Conservation (phyloP, 2,797 vertebrate genomes). For the Sebastes glaucus region DNA sequence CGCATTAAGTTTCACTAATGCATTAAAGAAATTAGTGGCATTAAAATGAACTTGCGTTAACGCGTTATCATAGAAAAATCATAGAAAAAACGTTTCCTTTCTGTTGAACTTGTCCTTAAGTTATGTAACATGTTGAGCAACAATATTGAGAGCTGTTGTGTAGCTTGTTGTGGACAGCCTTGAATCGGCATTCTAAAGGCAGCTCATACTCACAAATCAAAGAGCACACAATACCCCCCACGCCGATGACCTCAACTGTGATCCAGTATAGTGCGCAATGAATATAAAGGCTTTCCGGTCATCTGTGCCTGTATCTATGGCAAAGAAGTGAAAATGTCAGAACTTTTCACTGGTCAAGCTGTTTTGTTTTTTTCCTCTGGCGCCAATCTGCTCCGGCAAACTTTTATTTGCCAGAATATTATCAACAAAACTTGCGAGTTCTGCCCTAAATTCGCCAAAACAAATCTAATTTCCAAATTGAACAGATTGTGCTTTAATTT, state of each 20-base stretch:
- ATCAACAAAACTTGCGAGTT: neutral
- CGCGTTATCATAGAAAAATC: too few species aligned
- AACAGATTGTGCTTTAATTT: constrained; percentile 6
- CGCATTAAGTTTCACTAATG: too few species aligned
- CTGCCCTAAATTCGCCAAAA: neutral
- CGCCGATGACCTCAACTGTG: neutral
- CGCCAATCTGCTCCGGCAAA: neutral
- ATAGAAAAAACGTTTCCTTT: too few species aligned
- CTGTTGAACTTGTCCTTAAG: too few species aligned
- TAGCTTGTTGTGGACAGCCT: neutral
- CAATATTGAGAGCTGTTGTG: neutral
- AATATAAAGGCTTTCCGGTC: neutral
- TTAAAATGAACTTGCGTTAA: too few species aligned
- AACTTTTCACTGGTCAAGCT: neutral
- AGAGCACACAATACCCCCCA: neutral
- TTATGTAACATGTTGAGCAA: neutral
- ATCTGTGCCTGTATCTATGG: neutral
- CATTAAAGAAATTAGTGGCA: too few species aligned
- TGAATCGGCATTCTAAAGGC: neutral
- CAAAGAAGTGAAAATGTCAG: neutral
- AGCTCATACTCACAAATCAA: too few species aligned
- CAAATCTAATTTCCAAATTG: neutral
- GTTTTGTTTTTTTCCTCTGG: neutral
- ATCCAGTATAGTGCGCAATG: neutral
- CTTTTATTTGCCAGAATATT: neutral